These are phyloP conservation scores for Tychaedon coryphoeus DNA, from an alignment of 2,113 vertebrate species.

Conservation along the genomic window DNA sequence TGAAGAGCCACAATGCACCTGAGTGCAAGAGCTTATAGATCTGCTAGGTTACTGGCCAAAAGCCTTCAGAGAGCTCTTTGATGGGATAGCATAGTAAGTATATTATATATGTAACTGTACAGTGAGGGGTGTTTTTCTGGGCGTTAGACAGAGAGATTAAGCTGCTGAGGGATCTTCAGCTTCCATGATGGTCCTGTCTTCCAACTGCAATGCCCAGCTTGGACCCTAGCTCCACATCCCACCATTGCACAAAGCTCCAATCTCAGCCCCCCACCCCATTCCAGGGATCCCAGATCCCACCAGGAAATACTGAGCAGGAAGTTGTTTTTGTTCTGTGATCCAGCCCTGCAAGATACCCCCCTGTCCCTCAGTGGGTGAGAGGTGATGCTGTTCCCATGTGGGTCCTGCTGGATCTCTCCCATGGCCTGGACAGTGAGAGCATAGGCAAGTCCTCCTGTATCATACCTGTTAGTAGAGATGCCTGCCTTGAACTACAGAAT, in stretches of 20 bases:
- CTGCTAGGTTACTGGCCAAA: neutral
- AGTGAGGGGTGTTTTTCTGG: neutral
- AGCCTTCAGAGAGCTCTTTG: neutral
- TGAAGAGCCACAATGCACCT: neutral
- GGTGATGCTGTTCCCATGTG: neutral
- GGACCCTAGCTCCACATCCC: neutral
- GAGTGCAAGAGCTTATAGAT: neutral
- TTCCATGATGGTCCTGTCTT: neutral
- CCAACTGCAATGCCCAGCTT: neutral
- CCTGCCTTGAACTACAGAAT: neutral
- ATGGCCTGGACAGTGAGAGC: neutral
- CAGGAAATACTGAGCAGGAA: neutral
- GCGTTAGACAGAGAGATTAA: neutral
- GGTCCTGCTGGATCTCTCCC: neutral
- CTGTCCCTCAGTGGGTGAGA: rapidly evolving
- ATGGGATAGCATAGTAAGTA: no score
- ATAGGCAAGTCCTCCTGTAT: neutral
- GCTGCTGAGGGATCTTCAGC: neutral
- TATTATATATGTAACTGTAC: no score
- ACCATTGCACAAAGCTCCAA: neutral
- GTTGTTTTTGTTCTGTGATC: neutral
- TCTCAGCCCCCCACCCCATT: neutral
- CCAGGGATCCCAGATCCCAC: neutral
- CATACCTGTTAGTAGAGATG: neutral
- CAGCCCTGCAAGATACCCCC: rapidly evolving